These are phyloP conservation scores for Peromyscus polionotus DNA, from an alignment of 2,113 vertebrate species.

Conservation along the genomic window DNA sequence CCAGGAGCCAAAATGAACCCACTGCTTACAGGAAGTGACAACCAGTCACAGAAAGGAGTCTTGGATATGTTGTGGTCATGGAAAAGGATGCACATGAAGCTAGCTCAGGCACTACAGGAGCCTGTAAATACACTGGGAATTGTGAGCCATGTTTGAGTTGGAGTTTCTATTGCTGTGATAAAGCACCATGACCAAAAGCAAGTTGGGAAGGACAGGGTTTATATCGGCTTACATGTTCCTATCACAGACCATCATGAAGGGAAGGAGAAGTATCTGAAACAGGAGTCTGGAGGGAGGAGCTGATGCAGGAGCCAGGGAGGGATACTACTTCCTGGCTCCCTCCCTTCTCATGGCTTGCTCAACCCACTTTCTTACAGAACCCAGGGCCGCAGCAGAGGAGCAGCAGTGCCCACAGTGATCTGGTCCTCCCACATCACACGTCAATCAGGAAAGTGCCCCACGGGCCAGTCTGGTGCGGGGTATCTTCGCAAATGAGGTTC, in stretches of 20 bases:
- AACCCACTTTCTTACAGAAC: background rate
- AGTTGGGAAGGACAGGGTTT: background rate
- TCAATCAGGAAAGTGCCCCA: background rate
- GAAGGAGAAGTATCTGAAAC: background rate
- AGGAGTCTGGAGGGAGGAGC: background rate
- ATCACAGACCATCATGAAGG: background rate
- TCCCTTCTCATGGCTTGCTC: background rate
- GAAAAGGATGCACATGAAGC: background rate
- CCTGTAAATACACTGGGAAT: background rate
- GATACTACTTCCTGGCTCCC: background rate
- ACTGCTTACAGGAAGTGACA: background rate
- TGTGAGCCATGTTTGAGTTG: background rate
- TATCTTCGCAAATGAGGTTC: background rate
- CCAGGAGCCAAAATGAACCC: background rate
- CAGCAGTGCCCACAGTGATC: background rate
- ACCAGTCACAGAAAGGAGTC: background rate
- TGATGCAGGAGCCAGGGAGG: background rate
- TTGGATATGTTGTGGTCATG: background rate
- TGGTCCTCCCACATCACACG: background rate
- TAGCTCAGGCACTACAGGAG: background rate
- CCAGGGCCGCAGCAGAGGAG: background rate
- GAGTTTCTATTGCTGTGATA: background rate
- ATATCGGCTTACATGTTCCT: background rate
- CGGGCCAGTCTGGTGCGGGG: background rate
- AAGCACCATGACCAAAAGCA: background rate